Base-by-base conservation (phyloP, 2,888 invertebrate species). In the Notodonta dromedarius region DNA sequence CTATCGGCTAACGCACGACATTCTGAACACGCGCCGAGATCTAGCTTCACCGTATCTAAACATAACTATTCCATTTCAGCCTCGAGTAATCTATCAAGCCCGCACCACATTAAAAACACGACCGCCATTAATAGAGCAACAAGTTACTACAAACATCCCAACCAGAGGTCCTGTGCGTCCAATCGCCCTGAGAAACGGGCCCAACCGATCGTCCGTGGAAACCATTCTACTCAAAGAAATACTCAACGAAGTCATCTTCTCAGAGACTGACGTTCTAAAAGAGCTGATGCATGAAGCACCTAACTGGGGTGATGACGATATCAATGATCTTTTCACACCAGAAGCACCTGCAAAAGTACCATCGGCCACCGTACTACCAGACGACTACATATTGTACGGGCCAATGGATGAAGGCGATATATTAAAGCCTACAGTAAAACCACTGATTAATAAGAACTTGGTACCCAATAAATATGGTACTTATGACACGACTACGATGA, bases 361-460 rank as follows among this genome's bases (percentile, higher is more conserved):
- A 16, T 12, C 8, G 11, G 1, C 7, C 3, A 5, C 51, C 7
- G 5, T 5, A 3, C 7, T 32, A 13, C 32, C 52, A 32, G 13
- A 52, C 13, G 55, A 55, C 35, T 35, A 35, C 8, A 14, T 55
- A 14, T 40, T 40, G 39, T 55, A 40, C 16, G 53, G 53, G 35
- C 8, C 40, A 4, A 16, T 16, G 32, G 32, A 32, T 6, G 9
- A n/a, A 2, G 39, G 14, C 4, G 55, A 55, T 14, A 40, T 55
- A 40, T 40, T 55, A 8, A 14, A 2, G 13, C n/a, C 55, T n/a
- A 55, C 55, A 11, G 55, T 40, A 14, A n/a, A 55, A 40, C 40
- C 55, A 5, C 16, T 55, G 11, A 40, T 40, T 6, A 55, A 55
- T 40, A 39, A 55, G 13, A 55, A 40, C 55, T 40, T 55, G 5